Evolutionary conservation across 1,140 invertebrate genomes (phyloP).

Genomic region (Melanaphis sacchari): DNA sequence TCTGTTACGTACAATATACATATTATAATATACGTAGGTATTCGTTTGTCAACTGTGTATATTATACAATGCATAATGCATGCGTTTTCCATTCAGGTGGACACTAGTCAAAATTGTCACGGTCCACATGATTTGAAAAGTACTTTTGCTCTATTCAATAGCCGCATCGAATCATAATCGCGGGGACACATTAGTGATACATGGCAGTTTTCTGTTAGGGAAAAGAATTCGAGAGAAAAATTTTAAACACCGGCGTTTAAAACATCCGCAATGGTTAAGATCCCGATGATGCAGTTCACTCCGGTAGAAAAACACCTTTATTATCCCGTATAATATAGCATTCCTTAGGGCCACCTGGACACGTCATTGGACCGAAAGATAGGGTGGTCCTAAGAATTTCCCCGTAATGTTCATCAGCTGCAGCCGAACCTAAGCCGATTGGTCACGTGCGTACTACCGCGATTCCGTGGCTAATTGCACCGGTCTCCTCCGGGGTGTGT

Average conservation of each 20-base stretch:
- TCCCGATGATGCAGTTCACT: background rate
- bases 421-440: slow-evolving; percentile 42
- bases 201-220: background rate
- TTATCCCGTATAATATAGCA: slow-evolving; percentile 6
- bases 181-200: slow-evolving; percentile 29
- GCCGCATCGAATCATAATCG: background rate
- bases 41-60: too few relatives aligned
- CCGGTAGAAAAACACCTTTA: slow-evolving; percentile 30
- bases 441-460: slow-evolving; percentile 49
- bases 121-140: slow-evolving; percentile 15
- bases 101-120: slow-evolving; percentile 26
- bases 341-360: slow-evolving; percentile 54
- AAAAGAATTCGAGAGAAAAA: slow-evolving; percentile 28
- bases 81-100: slow-evolving; percentile 31
- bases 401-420: slow-evolving; percentile 32
- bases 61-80: background rate
- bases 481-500: slow-evolving; percentile 46
- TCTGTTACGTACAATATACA: background rate
- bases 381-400: slow-evolving; percentile 37
- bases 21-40: background rate
- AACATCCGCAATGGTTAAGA: slow-evolving; percentile 30
- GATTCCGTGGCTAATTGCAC: slow-evolving; percentile 56
- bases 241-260: slow-evolving; percentile 49
- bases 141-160: slow-evolving; percentile 1
- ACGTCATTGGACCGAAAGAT: background rate